phyloP scores from a whole-genome alignment of 2,888 invertebrate species.

The Digitonthophagus gazella region DNA sequence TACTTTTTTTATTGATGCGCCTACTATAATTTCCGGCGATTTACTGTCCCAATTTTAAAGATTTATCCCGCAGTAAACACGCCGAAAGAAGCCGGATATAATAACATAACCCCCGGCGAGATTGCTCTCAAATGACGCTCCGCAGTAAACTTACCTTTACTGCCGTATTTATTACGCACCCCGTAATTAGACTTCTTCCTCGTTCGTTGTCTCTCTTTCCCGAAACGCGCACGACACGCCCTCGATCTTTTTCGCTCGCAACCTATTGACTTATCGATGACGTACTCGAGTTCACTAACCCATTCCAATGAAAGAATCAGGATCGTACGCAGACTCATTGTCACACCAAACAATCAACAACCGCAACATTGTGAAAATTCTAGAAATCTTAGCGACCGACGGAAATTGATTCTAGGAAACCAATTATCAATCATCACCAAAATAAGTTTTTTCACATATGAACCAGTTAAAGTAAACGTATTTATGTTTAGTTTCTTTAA shows the following conservation, averaged over 20 bases:
- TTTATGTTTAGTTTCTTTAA: no score
- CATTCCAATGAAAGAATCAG: neutral
- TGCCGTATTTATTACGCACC: constrained; percentile 24
- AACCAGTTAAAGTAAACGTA: no score
- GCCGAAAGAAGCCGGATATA: constrained; percentile 23
- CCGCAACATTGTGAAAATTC: neutral
- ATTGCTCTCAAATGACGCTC: constrained; percentile 25
- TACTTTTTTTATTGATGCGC: constrained; percentile 43
- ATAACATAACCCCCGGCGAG: constrained; percentile 26
- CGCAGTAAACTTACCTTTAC: constrained; percentile 25
- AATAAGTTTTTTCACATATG: no score
- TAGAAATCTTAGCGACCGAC: no score
- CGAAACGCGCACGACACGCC: neutral
- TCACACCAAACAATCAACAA: neutral
- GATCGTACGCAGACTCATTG: neutral
- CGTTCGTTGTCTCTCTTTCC: constrained; percentile 10
- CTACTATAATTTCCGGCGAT: constrained; percentile 37
- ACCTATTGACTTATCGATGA: no score
- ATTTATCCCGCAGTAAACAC: constrained; percentile 40
- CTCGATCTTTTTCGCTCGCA: neutral
- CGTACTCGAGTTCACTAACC: no score
- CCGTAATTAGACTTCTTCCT: constrained; percentile 24
- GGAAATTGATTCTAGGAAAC: no score
- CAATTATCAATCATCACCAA: no score
- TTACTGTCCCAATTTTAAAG: constrained; percentile 42